Base-by-base conservation (phyloP, 2,888 invertebrate genomes). In the Augochlorella aurata region DNA sequence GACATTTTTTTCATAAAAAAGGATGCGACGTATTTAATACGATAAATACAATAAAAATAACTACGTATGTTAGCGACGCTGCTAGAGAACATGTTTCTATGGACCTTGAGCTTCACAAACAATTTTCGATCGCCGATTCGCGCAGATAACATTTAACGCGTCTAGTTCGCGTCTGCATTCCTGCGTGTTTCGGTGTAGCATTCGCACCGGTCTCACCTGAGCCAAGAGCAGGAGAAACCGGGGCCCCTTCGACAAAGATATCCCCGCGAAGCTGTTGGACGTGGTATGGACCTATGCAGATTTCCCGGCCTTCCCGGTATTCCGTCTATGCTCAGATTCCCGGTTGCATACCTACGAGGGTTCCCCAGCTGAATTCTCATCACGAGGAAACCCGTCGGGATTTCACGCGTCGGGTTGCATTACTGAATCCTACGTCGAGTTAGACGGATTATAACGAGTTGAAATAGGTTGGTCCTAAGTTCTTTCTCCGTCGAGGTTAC, bases 361-460 rank as follows among this genome's bases (percentile, higher is more conserved):
- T 74, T 74, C 61, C 68, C 70, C 14, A 73, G 76, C 78, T 74
- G 71, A 79, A 83, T 83, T 81, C 78, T 83, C 85, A 81, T 87
- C 86, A 74, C 83, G 85, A 74, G 87, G 83, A 83, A 83, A 84
- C 82, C 87, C 85, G 84, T 81, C 73, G 86, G 90, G 91, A 91
- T 91, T 91, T 91, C 88, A 91, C 91, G 91, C 91, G 92, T 91
- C 91, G 90, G 85, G 85, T 89, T 87, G 91, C 90, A 91, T 91
- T 89, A 91, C 84, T 79, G 87, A 88, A 90, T 91, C 87, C 89
- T 80, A 78, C 85, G 81, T 90, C 89, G 90, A 85, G 89, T 90
- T 90, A 90, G 87, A 89, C 87, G 89, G 88, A 91, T 91, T 90
- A 91, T 85, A 85, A 82, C 83, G 88, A 85, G 88, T 87, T 85